These are phyloP conservation scores for Tetragonula clypearis DNA, from an alignment of 1,140 invertebrate genomes.

Conservation along the genomic window DNA sequence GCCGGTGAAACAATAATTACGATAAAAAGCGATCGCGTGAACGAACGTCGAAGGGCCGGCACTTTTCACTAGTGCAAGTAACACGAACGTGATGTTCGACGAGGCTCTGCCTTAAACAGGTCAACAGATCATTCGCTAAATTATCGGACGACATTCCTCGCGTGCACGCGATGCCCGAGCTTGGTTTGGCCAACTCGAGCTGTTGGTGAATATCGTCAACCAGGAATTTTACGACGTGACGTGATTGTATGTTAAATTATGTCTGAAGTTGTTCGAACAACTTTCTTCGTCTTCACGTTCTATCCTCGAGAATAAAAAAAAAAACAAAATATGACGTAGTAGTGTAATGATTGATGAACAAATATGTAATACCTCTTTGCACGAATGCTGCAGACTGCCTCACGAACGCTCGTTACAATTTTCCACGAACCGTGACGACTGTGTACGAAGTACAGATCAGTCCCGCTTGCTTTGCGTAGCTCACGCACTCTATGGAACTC, in stretches of 20 bases:
- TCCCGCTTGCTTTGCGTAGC: not conserved
- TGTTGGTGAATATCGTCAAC: not conserved
- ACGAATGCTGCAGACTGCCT: no score
- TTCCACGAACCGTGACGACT: not conserved
- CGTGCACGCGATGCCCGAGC: conserved; percentile 6
- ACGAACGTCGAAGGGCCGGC: no score
- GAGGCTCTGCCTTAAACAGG: not conserved
- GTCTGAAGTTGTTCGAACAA: no score
- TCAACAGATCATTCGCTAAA: not conserved
- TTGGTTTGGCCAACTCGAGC: not conserved
- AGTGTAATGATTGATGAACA: no score
- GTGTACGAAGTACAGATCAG: not conserved
- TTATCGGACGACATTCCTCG: conserved; percentile 11
- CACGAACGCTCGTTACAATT: not conserved
- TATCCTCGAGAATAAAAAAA: no score
- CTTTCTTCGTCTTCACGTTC: no score
- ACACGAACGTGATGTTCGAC: not conserved
- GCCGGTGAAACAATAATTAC: not conserved
- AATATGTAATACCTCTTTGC: no score
- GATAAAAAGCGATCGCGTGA: not conserved
- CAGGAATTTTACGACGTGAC: conserved; percentile 5
- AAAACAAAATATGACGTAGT: no score
- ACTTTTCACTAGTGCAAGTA: not conserved
- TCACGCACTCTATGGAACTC: not conserved
- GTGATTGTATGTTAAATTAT: not conserved